Evolutionary conservation across 2,113 vertebrate genomes (phyloP).

Genomic region (Centropus unirufus): DNA sequence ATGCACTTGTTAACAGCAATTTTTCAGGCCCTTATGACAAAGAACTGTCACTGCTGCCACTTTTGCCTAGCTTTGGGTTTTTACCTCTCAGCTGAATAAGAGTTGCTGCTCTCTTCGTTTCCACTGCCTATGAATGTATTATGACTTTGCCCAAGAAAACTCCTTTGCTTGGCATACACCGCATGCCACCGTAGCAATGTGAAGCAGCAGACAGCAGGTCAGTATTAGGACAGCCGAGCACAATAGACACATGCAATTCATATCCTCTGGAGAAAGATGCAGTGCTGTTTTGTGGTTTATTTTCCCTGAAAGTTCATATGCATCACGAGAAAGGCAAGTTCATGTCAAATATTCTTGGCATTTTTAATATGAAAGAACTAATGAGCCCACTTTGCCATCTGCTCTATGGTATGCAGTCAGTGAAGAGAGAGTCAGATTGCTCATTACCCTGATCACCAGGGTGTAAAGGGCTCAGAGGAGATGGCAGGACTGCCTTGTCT

Average conservation of each 20-base stretch:
- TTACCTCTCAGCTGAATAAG: not conserved
- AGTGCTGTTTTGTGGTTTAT: not conserved
- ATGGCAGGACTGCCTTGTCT: not conserved
- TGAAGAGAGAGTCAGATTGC: not conserved
- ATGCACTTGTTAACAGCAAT: not conserved
- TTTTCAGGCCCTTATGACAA: not conserved
- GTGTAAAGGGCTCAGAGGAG: not conserved
- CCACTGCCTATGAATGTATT: not conserved
- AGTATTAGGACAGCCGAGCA: not conserved
- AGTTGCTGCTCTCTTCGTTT: not conserved
- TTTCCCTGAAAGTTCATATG: not conserved
- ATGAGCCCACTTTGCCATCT: not conserved
- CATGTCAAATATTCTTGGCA: not conserved
- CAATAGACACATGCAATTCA: not conserved
- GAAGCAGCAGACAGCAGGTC: not conserved
- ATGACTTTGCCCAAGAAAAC: not conserved
- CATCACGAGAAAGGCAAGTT: not conserved
- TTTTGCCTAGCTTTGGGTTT: not conserved
- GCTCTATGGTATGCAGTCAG: fast-evolving
- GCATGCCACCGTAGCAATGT: not conserved
- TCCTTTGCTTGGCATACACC: not conserved
- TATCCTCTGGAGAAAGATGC: not conserved
- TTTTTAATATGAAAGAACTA: slow-evolving; percentile 10
- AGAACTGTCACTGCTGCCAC: not conserved
- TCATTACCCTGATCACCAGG: not conserved